Percentiles rank a stretch among this genome's conserved stretches.
phyloP scores from a whole-genome alignment of 2,888 invertebrate species.

The Thecophora atra region DNA sequence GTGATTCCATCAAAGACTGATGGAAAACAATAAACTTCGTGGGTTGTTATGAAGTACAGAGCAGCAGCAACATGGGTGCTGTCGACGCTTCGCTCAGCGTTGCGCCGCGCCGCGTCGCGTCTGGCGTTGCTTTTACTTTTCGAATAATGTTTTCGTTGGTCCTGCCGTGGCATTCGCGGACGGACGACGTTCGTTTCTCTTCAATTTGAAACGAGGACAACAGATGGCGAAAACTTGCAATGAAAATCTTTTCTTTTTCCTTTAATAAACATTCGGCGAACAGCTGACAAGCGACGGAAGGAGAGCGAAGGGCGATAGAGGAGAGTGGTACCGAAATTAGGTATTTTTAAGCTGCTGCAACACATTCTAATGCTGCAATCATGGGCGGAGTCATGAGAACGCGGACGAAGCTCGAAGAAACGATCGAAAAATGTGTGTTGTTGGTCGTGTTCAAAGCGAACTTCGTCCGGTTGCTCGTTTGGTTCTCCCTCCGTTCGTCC shows the following conservation, averaged over 20 bases:
- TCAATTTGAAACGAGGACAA: slow-evolving; percentile 41
- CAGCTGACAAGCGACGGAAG: slow-evolving; percentile 6
- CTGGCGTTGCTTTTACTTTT: slow-evolving; percentile 31
- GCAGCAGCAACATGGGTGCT: too few relatives aligned
- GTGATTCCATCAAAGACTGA: slow-evolving; percentile 40
- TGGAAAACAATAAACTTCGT: slow-evolving; percentile 43
- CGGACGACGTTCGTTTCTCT: background rate
- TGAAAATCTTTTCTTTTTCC: slow-evolving; percentile 32
- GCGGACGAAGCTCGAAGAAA: background rate
- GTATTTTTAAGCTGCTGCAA: slow-evolving; percentile 14
- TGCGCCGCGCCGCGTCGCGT: slow-evolving; percentile 34
- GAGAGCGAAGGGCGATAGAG: background rate
- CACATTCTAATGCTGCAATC: slow-evolving; percentile 22
- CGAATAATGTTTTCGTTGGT: slow-evolving; percentile 39
- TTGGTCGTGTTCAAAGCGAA: background rate
- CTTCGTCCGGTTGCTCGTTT: too few relatives aligned
- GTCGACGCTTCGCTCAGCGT: slow-evolving; percentile 14
- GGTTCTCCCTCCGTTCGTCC: background rate
- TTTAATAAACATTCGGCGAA: slow-evolving; percentile 40
- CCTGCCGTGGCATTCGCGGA: slow-evolving; percentile 14
- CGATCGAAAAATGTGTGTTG: background rate
- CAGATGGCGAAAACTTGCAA: slow-evolving; percentile 40
- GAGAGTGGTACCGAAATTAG: slow-evolving; percentile 15
- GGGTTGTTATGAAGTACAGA: slow-evolving; percentile 25
- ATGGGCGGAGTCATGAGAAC: slow-evolving; percentile 29